phyloP scores from a whole-genome alignment of 2,888 invertebrate species.

The Heliothis peltigera region DNA sequence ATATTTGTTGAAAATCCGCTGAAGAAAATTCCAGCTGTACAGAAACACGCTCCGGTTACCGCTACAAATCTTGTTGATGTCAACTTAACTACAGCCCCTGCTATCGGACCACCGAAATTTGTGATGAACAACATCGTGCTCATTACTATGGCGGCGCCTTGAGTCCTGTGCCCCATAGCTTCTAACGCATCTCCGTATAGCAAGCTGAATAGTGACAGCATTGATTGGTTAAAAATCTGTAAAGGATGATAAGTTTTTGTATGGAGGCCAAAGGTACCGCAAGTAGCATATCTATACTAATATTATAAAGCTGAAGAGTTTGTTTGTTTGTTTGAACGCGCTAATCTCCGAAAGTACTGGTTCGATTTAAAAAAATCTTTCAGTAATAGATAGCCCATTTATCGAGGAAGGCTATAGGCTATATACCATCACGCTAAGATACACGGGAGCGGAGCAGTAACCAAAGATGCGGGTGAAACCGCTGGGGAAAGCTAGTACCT shows the following conservation, averaged over 20 bases:
- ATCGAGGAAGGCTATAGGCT: no score
- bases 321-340: no score
- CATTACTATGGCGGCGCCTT: conserved; percentile 92
- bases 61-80: conserved; percentile 84
- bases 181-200: conserved; percentile 92
- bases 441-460: no score
- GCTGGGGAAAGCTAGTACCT: no score
- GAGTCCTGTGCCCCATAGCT: conserved; percentile 91
- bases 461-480: no score
- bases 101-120: conserved; percentile 92
- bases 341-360: no score
- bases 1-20: conserved; percentile 85
- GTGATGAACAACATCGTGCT: conserved; percentile 92
- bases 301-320: no score
- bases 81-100: conserved; percentile 91
- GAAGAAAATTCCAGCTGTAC: conserved; percentile 83
- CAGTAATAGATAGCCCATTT: no score
- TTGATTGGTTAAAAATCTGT: conserved; percentile 92
- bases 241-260: conserved; percentile 57
- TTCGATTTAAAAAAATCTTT: no score
- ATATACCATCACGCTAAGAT: no score
- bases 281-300: no score
- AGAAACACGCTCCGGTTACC: conserved; percentile 79
- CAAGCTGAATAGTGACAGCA: conserved; percentile 92
- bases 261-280: background rate